Percentiles rank a stretch among this genome's conserved stretches.
Conservation (phyloP, 2,797 vertebrate species). For the Euthynnus affinis region DNA sequence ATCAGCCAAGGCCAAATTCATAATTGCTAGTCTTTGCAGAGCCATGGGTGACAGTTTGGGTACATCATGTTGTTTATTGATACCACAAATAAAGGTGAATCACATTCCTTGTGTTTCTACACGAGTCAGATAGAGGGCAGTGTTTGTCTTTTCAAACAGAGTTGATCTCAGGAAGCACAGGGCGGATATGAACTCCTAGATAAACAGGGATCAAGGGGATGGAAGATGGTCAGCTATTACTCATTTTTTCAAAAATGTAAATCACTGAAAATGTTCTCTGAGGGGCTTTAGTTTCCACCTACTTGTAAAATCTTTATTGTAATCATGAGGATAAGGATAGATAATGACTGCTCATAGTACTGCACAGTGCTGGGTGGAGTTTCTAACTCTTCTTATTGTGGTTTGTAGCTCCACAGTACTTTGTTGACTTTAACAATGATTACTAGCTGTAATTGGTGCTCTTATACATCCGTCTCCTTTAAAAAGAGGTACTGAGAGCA, state of each 20-base stretch:
- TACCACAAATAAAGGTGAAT: not conserved
- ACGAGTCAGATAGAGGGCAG: conserved; percentile 79
- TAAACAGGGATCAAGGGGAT: conserved; percentile 6
- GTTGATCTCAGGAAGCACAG: not conserved
- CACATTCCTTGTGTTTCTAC: conserved; percentile 47
- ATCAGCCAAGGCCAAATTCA: conserved; percentile 14
- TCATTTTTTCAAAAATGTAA: not conserved
- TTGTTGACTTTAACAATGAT: conserved; percentile 55
- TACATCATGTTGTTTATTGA: conserved; percentile 4
- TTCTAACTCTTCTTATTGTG: conserved; percentile 11
- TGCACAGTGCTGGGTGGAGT: conserved; percentile 15
- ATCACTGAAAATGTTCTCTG: not conserved
- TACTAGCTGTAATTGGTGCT: conserved; percentile 64
- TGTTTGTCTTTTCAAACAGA: conserved; percentile 69
- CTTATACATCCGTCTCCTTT: conserved; percentile 62
- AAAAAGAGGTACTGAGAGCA: conserved; percentile 65
- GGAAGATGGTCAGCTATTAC: not conserved
- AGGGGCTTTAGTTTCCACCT: not conserved
- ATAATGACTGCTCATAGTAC: not conserved
- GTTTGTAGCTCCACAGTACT: conserved; percentile 46
- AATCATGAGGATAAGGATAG: not conserved
- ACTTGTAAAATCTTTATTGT: not conserved
- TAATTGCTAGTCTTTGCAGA: not conserved
- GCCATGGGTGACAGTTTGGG: not conserved
- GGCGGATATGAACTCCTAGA: conserved; percentile 1